Conservation (phyloP, 2,113 vertebrate genomes). For the Eclectus roratus region DNA sequence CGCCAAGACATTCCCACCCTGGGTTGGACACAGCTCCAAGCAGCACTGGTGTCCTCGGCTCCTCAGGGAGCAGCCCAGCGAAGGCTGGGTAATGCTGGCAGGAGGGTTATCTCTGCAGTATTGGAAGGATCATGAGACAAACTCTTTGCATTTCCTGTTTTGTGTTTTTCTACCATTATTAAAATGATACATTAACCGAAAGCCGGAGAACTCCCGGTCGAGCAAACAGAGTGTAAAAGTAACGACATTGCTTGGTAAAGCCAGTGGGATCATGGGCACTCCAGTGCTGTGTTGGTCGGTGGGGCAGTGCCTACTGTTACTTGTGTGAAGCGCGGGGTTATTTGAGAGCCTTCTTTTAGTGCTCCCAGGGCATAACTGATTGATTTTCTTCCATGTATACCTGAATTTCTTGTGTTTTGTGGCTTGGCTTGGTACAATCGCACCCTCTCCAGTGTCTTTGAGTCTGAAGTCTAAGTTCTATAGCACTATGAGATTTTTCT, state of each 20-base stretch:
- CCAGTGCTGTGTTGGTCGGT: accelerated
- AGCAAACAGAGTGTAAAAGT: neutral
- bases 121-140: accelerated
- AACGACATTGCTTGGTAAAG: neutral
- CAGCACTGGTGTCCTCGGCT: accelerated
- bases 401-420: neutral
- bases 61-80: accelerated
- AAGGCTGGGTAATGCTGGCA: accelerated
- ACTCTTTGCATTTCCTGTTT: neutral
- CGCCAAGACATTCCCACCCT: neutral
- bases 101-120: neutral
- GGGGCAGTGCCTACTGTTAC: accelerated
- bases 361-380: neutral
- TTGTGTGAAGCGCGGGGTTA: accelerated
- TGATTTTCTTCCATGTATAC: neutral
- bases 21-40: accelerated
- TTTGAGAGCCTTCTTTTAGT: neutral
- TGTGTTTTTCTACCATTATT: neutral
- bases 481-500: neutral
- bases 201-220: neutral
- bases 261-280: accelerated
- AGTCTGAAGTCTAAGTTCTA: neutral
- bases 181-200: neutral
- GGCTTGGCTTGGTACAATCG: neutral
- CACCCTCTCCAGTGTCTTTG: neutral